phyloP scores from a whole-genome alignment of 2,113 vertebrate genomes.

The Gyps fulvus region DNA sequence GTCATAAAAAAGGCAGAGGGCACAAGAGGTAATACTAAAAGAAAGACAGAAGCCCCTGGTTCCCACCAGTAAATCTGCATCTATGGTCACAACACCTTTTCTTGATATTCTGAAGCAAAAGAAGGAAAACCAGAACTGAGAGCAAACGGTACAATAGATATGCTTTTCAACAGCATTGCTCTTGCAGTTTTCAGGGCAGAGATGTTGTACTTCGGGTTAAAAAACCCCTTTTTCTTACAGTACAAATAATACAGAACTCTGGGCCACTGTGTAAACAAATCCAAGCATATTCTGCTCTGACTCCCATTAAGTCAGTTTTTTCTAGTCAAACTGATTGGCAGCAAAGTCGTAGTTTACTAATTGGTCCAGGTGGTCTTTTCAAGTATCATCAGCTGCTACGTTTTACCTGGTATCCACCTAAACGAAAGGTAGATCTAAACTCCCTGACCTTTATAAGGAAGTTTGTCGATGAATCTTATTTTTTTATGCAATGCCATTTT shows the following conservation, averaged over 20 bases:
- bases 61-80: not conserved
- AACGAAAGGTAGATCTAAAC: not conserved
- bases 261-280: not conserved
- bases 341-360: not conserved
- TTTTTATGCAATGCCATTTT: not conserved
- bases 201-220: not conserved
- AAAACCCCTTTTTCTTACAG: not conserved
- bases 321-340: not conserved
- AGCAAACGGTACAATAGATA: not conserved
- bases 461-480: not conserved
- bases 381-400: not conserved
- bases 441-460: not conserved
- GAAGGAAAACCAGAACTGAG: not conserved
- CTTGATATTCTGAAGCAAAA: not conserved
- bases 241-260: not conserved
- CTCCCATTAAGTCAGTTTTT: not conserved
- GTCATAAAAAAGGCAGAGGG: not conserved
- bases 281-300: not conserved
- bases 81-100: not conserved
- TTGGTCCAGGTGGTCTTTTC: not conserved
- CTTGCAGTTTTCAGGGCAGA: not conserved
- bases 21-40: not conserved
- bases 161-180: not conserved
- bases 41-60: not conserved
- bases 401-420: not conserved